Evolutionary conservation across 2,888 invertebrate species (phyloP).

Genomic region (Erannis defoliaria): DNA sequence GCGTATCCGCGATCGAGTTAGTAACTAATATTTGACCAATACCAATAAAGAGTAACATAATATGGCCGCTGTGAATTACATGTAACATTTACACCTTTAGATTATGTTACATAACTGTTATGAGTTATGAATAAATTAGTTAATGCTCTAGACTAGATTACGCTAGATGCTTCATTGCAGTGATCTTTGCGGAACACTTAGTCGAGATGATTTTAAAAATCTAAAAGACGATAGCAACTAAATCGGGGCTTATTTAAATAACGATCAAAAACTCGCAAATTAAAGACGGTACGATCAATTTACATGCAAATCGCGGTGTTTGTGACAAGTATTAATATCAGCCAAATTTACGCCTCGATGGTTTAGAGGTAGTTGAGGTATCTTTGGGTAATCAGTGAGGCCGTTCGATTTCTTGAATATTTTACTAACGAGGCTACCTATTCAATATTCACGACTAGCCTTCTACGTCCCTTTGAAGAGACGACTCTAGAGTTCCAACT

Average conservation of each 20-base stretch:
- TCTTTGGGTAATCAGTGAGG: constrained; percentile 62
- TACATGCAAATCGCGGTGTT: constrained; percentile 42
- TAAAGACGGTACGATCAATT: constrained; percentile 37
- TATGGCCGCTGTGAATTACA: too few relatives aligned
- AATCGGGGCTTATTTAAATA: constrained; percentile 33
- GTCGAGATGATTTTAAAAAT: not conserved
- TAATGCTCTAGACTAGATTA: too few relatives aligned
- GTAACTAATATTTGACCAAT: too few relatives aligned
- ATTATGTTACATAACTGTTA: too few relatives aligned
- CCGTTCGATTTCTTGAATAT: constrained; percentile 72
- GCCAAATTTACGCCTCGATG: constrained; percentile 54
- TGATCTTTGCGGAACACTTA: too few relatives aligned
- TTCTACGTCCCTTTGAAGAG: constrained; percentile 61
- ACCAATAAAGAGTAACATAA: too few relatives aligned
- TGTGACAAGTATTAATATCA: constrained; percentile 55
- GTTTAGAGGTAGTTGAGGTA: constrained; percentile 9
- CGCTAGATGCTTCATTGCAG: too few relatives aligned
- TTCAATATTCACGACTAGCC: constrained; percentile 75
- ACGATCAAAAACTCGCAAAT: constrained; percentile 33
- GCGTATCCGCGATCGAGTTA: too few relatives aligned
- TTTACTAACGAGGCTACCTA: constrained; percentile 69
- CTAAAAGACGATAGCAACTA: not conserved
- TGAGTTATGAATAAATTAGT: too few relatives aligned
- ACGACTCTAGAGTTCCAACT: constrained; percentile 60
- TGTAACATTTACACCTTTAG: too few relatives aligned